Conservation (phyloP, 2,113 vertebrate genomes). For the Cisticola juncidis region DNA sequence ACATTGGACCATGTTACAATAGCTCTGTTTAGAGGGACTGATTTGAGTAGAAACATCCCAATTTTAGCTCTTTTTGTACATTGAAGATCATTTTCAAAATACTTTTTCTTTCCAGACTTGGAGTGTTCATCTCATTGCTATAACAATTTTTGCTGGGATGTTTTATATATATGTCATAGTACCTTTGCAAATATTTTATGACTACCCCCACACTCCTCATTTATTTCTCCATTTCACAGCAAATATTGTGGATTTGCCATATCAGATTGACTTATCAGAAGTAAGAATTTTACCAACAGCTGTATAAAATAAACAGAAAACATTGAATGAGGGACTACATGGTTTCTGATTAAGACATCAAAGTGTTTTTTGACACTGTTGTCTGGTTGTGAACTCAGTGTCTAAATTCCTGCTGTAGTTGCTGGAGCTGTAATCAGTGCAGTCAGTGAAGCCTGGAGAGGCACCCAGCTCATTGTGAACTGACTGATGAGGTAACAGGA, state of each 20-base stretch:
- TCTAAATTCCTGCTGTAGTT: not conserved
- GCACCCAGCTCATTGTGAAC: not conserved
- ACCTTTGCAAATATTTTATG: not conserved
- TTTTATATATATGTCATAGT: not conserved
- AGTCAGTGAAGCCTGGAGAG: not conserved
- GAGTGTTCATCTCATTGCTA: not conserved
- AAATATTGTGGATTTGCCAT: not conserved
- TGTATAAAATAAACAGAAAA: not conserved
- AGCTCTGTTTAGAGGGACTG: not conserved
- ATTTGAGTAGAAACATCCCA: not conserved
- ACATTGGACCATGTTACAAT: not conserved
- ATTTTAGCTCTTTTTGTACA: not conserved
- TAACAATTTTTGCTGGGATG: not conserved
- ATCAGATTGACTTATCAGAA: not conserved
- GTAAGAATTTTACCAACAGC: not conserved
- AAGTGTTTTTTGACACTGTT: not conserved
- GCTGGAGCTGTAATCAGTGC: not conserved
- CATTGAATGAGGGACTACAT: not conserved
- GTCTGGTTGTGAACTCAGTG: not conserved
- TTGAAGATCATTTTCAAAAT: not conserved
- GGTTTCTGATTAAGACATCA: not conserved
- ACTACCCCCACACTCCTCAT: rapidly evolving
- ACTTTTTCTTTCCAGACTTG: not conserved
- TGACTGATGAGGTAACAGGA: not conserved
- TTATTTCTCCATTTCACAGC: not conserved